A percentile compares a stretch with the other conserved stretches of the same genome.
Evolutionary conservation across 2,888 invertebrate genomes (phyloP).

Genomic region (Mimumesa dahlbomi): DNA sequence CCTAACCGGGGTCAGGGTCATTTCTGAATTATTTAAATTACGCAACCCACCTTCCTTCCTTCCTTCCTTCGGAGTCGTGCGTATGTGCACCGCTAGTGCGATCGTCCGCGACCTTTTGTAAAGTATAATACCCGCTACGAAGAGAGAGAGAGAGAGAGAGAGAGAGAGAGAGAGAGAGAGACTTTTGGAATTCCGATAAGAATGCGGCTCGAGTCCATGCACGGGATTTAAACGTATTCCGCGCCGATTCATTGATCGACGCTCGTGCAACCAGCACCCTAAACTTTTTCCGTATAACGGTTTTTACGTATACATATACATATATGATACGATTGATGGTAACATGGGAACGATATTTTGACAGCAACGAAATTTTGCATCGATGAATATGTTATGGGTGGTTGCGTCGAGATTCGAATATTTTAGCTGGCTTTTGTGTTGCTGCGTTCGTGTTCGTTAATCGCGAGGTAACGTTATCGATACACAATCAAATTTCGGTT

Average conservation of each 20-base stretch:
- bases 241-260: conserved; percentile 19
- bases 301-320: no score
- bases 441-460: no score
- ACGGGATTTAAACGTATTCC: conserved; percentile 15
- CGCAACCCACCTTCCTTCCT: conserved; percentile 60
- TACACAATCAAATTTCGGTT: no score
- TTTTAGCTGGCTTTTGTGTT: no score
- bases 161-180: neutral
- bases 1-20: conserved; percentile 72
- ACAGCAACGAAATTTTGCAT: no score
- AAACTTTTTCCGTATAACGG: no score
- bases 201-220: neutral
- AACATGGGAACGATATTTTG: no score
- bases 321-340: no score
- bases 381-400: no score
- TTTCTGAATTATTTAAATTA: conserved; percentile 73
- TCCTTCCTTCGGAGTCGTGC: conserved; percentile 36
- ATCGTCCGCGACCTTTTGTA: conserved; percentile 29
- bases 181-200: conserved; percentile 14
- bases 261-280: neutral
- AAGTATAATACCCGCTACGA: neutral
- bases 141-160: neutral
- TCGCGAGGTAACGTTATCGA: no score
- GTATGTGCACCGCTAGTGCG: conserved; percentile 8
- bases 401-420: no score